A percentile compares a stretch with the other conserved stretches of the same genome.
phyloP scores from a whole-genome alignment of 2,113 vertebrate genomes.

The Notarius lentiginosus region DNA sequence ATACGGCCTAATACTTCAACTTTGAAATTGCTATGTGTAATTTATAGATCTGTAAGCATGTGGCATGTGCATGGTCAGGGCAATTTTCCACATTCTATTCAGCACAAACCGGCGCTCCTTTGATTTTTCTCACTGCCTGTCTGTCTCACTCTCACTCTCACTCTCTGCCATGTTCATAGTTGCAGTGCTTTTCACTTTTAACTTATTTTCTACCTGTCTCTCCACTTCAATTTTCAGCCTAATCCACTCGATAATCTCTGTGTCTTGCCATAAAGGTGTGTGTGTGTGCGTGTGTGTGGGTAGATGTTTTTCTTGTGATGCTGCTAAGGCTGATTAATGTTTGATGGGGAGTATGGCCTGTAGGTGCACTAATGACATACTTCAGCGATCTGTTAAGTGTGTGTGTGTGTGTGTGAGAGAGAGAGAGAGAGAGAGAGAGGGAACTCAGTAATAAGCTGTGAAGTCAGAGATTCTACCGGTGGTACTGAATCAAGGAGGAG shows the following conservation, averaged over 20 bases:
- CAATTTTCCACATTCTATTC: background rate
- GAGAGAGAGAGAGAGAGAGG: background rate
- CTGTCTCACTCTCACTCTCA: slow-evolving; percentile 14
- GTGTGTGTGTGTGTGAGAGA: background rate
- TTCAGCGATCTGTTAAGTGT: slow-evolving; percentile 45
- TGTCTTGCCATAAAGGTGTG: slow-evolving; percentile 11
- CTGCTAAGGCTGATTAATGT: slow-evolving; percentile 50
- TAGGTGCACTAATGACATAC: slow-evolving; percentile 19
- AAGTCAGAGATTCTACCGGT: background rate
- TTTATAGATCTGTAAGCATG: slow-evolving; percentile 25
- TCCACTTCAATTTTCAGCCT: slow-evolving; percentile 10
- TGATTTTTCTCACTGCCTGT: background rate
- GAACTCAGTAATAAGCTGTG: slow-evolving; percentile 16
- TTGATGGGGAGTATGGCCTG: slow-evolving; percentile 46
- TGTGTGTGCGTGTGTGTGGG: slow-evolving; percentile 21
- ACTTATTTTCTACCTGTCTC: background rate
- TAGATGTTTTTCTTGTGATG: slow-evolving; percentile 16
- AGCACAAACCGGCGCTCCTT: background rate
- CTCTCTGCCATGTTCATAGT: background rate
- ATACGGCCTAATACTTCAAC: slow-evolving; percentile 11
- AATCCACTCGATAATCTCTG: slow-evolving; percentile 9
- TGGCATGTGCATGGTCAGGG: background rate
- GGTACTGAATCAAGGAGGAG: background rate
- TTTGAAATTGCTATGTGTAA: slow-evolving; percentile 19
- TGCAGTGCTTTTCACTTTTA: background rate